Conservation (phyloP, 2,888 invertebrate genomes). For the Yponomeuta evonymella region DNA sequence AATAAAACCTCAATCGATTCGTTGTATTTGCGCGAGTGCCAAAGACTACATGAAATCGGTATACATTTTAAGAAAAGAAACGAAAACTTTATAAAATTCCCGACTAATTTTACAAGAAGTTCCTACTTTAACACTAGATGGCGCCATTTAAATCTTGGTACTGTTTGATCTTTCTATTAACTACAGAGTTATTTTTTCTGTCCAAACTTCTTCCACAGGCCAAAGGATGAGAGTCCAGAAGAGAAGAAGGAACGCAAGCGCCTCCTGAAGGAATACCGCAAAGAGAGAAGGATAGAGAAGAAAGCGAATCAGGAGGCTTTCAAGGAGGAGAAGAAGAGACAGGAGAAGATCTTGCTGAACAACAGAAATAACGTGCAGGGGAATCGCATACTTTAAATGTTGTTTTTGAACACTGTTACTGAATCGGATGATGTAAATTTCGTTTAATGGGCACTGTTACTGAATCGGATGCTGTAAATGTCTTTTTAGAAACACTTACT, state of each 20-base stretch:
- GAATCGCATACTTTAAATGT: constrained; percentile 76
- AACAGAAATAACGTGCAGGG: constrained; percentile 85
- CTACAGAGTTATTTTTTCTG: no score
- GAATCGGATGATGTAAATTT: no score
- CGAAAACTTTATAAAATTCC: no score
- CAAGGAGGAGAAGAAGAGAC: constrained; percentile 89
- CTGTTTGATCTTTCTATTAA: not conserved
- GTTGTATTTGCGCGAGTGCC: no score
- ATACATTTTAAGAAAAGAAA: no score
- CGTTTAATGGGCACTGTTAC: no score
- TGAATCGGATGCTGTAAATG: no score
- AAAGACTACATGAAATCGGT: no score
- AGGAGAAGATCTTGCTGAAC: constrained; percentile 86
- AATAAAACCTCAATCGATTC: no score
- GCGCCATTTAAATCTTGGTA: not conserved
- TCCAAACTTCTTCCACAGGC: constrained; percentile 49
- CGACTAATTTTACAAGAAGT: no score
- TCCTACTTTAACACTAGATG: no score
- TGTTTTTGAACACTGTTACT: not conserved
- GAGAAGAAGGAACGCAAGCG: constrained; percentile 87
- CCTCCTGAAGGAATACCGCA: constrained; percentile 85
- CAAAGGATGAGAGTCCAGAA: constrained; percentile 86
- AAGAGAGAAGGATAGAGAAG: constrained; percentile 86
- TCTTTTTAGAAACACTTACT: no score
- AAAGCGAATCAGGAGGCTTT: constrained; percentile 89